Conservation (phyloP, 2,888 invertebrate species). For the Philopedon plagiatum region DNA sequence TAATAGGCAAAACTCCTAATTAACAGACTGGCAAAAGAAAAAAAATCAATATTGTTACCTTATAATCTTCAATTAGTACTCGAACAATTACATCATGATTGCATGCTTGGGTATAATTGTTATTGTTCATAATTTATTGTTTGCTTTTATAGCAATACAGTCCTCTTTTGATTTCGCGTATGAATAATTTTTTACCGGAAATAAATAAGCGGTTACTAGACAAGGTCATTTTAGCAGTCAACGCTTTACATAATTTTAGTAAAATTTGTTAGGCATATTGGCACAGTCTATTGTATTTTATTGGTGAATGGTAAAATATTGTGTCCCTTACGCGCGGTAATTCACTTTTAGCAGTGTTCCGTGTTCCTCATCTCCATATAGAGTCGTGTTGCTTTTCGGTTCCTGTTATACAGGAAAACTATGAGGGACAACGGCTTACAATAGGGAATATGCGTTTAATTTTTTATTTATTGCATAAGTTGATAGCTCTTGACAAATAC, state of each 20-base stretch:
- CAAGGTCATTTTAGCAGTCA: neutral
- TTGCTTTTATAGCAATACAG: neutral
- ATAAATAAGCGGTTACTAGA: neutral
- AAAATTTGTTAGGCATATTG: neutral
- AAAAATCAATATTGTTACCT: neutral
- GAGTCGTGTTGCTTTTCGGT: too few relatives aligned
- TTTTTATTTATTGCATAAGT: too few relatives aligned
- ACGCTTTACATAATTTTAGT: neutral
- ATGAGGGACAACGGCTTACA: too few relatives aligned
- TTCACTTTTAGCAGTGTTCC: too few relatives aligned
- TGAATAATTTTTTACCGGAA: slow-evolving; percentile 12
- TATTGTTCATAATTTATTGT: neutral
- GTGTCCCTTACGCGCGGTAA: too few relatives aligned
- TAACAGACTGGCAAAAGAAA: too few relatives aligned
- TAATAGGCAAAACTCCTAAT: too few relatives aligned
- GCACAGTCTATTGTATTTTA: neutral
- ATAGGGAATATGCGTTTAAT: too few relatives aligned
- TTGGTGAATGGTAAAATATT: neutral
- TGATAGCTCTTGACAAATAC: too few relatives aligned
- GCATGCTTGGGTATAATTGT: neutral
- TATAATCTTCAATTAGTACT: neutral
- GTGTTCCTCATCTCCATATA: too few relatives aligned
- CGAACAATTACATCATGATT: neutral
- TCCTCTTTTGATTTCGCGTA: slow-evolving; percentile 7
- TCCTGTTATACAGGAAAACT: too few relatives aligned